These are phyloP conservation scores for Fragum whitleyi DNA, from an alignment of 2,888 invertebrate species.

Conservation along the genomic window DNA sequence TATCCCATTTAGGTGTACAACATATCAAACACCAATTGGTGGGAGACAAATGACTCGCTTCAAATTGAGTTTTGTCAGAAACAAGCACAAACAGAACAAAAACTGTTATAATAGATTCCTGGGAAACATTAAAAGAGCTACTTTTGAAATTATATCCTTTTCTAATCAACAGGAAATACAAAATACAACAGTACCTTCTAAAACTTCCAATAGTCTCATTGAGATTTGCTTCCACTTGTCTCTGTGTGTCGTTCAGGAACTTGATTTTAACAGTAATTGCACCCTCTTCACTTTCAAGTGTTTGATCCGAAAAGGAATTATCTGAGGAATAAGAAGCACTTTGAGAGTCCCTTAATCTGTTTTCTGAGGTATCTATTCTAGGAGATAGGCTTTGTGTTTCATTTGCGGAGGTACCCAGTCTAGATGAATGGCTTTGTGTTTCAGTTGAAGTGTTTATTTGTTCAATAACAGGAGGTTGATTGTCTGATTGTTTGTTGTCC, in stretches of 20 bases:
- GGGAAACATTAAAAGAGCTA: too few species aligned
- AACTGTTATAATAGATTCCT: too few species aligned
- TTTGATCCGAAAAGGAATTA: neutral
- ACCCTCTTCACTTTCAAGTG: slow-evolving; percentile 38
- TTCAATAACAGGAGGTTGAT: neutral
- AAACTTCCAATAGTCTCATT: slow-evolving; percentile 85
- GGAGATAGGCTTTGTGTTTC: neutral
- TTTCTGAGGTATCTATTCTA: neutral
- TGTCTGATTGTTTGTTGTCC: neutral
- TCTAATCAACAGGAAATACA: too few species aligned
- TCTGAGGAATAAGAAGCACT: neutral
- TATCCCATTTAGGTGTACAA: too few species aligned
- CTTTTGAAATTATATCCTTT: too few species aligned
- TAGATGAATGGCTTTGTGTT: neutral
- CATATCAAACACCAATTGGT: too few species aligned
- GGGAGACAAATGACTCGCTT: too few species aligned
- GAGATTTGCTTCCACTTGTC: slow-evolving; percentile 81
- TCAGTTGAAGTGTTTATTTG: neutral
- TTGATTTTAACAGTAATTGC: slow-evolving; percentile 82
- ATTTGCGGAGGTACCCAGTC: neutral
- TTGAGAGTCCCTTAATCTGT: neutral
- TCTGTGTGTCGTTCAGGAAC: slow-evolving; percentile 85
- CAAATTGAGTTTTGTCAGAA: too few species aligned
- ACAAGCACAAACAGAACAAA: too few species aligned
- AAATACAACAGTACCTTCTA: slow-evolving; percentile 85